Conservation (phyloP, 2,113 vertebrate species). For the Strix uralensis region DNA sequence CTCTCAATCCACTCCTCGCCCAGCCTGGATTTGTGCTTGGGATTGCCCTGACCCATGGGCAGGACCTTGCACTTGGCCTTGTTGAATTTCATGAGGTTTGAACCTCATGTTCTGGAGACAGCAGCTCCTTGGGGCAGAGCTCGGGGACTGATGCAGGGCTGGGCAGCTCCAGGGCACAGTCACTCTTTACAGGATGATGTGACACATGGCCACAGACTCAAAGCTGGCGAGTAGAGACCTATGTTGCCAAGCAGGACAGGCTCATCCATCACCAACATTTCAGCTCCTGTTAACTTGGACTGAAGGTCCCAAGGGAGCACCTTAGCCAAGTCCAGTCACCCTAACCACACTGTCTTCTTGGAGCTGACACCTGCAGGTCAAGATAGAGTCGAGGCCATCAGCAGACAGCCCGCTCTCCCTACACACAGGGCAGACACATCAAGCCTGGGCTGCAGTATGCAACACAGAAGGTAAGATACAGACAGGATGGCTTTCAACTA, state of each 20-base stretch:
- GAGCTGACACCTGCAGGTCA: neutral
- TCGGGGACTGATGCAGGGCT: rapidly evolving
- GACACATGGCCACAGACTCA: neutral
- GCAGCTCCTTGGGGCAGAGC: neutral
- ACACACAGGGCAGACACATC: neutral
- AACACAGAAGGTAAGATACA: neutral
- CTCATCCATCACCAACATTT: neutral
- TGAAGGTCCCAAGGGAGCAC: neutral
- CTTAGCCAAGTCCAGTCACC: neutral
- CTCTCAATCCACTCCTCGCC: too few relatives aligned
- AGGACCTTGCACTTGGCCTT: too few relatives aligned
- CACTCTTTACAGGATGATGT: neutral
- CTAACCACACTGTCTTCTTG: neutral
- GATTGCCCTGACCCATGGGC: too few relatives aligned
- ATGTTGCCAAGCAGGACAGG: neutral
- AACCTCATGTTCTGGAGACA: neutral
- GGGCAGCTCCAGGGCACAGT: neutral
- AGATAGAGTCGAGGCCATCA: neutral
- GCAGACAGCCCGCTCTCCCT: neutral
- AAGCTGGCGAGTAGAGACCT: neutral
- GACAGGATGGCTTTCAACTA: neutral
- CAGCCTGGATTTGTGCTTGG: too few relatives aligned
- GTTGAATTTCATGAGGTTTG: too few relatives aligned
- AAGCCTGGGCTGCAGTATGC: neutral
- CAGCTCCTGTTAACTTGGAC: neutral